These are phyloP conservation scores for Callipepla californica DNA, from an alignment of 2,113 vertebrate species.

Conservation along the genomic window DNA sequence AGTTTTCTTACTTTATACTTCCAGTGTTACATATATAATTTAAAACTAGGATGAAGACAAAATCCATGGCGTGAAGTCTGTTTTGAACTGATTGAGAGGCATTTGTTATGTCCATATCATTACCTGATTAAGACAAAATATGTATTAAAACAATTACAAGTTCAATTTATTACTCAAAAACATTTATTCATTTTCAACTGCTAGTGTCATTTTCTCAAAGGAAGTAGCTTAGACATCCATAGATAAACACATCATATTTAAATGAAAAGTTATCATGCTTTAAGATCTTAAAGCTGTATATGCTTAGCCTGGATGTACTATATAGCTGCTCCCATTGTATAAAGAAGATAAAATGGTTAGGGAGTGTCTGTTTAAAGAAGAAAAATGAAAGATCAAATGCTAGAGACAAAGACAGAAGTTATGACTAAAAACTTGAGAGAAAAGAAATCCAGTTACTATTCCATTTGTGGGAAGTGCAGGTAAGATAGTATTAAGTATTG, in stretches of 20 bases:
- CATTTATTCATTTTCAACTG: neutral
- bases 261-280: neutral
- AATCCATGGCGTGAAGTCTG: neutral
- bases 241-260: neutral
- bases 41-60: neutral
- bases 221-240: neutral
- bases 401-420: neutral
- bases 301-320: neutral
- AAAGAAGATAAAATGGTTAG: neutral
- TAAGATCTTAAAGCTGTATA: neutral
- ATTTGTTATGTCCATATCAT: neutral
- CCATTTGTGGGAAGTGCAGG: neutral
- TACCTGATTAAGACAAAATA: constrained; percentile 9
- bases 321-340: neutral
- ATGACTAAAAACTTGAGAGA: neutral
- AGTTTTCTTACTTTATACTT: neutral
- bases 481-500: neutral
- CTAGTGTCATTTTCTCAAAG: neutral
- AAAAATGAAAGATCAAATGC: neutral
- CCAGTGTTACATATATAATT: neutral
- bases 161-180: constrained; percentile 7
- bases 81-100: neutral
- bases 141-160: neutral
- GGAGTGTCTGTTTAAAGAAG: neutral
- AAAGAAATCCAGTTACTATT: neutral